Evolutionary conservation across 2,113 vertebrate genomes (phyloP), one percentile per base, ranked within the genome.

Genomic region (Falcunculus frontatus): DNA sequence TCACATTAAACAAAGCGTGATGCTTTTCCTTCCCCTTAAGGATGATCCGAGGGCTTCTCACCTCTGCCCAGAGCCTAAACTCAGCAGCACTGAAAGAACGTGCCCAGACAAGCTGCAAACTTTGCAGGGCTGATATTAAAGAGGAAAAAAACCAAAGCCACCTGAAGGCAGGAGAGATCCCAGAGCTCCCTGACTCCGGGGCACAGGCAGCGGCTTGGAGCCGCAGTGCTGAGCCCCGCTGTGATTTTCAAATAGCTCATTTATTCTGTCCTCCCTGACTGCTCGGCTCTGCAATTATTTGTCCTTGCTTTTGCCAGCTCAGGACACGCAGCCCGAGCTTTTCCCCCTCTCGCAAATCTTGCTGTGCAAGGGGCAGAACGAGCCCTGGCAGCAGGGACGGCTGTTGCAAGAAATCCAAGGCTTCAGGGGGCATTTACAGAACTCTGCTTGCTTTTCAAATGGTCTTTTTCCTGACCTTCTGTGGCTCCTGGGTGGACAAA

Each of bases 221-320:
- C 73, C 27, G 64, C 80, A n/a, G 55, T 30, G 70, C 79, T 73
- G 55, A 93, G 49, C 47, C 49, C 79, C 0, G 1, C 64, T 93
- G 83, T 80, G 90, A 56, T 93, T 93, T 50, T 68, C 87, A 93
- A 86, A 15, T 2, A 84, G 79, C 79, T 94, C 75, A 80, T 94
- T 94, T 93, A 85, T 77, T 95, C 85, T 57, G n/a, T 60, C 63
- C 92, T 83, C 72, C 2, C 41, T 4, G 15, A 4, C 41, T 12
- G 19, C 52, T 50, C 13, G 2, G 8, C 42, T 87, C 87, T 78
- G 77, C 73, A 59, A 41, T 57, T 82, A 53, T 91, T 93, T 84
- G 69, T 75, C 89, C 89, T 94, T 93, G 76, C 4, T 47, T 81
- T 68, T 74, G 44, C 65, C 64, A 75, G 60, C 73, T 70, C 35